Base-by-base conservation (phyloP, 2,888 invertebrate genomes). In the Tortricodes alternella region DNA sequence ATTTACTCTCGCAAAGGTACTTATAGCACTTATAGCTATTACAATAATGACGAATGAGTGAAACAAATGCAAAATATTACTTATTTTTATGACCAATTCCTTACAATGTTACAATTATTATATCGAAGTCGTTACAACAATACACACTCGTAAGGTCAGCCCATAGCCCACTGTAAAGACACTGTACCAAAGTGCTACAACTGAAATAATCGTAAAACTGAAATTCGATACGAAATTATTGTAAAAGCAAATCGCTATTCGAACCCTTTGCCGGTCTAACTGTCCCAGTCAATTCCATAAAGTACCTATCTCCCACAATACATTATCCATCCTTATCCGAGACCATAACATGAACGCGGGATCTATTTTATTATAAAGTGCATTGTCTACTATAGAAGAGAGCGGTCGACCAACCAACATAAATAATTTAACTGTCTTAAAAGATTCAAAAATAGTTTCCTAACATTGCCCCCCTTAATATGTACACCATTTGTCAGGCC, bases 391-490 rank as follows among this genome's bases (percentile, higher is more conserved):
- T 81, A 79, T 77, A 72, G 79, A 82, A 76, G 76, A 84, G 84
- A 77, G 73, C 80, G 84, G 83, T 80, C 80, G 81, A 83, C 88
- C 86, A 71, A 78, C 76, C 78, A 80, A 83, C 83, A 80, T 90
- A 90, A 90, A 90, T 89, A 89, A 89, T 90, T 89, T 89, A 90
- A 87, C 86, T 87, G 89, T 90, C 89, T 90, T 90, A 90, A 90
- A 90, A 90, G 89, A 90, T 90, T 90, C 90, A 90, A 90, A 90
- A 90, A 90, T 90, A 90, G 90, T 90, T 88, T 89, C 82, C 89
- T 89, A 87, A 89, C 89, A 87, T 87, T 86, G 85, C 89, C 90
- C 89, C 63, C 88, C 85, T 84, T 88, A 88, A 89, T 89, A 89
- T 88, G 89, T 88, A 85, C 85, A 89, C 90, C 90, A 89, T 90